phyloP scores from a whole-genome alignment of 2,888 invertebrate genomes.

The Fissipunctia ypsillon region DNA sequence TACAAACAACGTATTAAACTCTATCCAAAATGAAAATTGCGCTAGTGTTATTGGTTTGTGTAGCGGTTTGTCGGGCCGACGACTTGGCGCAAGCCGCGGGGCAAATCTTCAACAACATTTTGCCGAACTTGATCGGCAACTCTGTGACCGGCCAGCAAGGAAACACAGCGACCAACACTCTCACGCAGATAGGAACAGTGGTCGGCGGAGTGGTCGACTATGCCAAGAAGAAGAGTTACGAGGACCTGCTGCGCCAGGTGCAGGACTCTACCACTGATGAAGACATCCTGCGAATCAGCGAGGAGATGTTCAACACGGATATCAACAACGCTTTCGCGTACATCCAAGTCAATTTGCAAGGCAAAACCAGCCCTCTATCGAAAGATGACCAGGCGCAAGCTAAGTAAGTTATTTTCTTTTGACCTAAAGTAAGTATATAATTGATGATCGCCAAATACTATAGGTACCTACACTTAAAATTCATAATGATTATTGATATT shows the following conservation, averaged over 20 bases:
- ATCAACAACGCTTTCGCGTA: conserved; percentile 93
- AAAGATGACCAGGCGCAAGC: conserved; percentile 93
- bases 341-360: conserved; percentile 93
- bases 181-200: conserved; percentile 86
- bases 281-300: conserved; percentile 93
- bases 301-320: conserved; percentile 93
- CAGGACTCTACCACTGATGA: conserved; percentile 91
- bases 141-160: conserved; percentile 83
- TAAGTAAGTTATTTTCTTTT: conserved; percentile 90
- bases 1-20: conserved; percentile 79
- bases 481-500: neutral
- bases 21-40: conserved; percentile 81
- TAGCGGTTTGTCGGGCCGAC: conserved; percentile 80
- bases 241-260: conserved; percentile 83
- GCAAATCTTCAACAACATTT: conserved; percentile 86
- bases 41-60: conserved; percentile 76
- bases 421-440: neutral
- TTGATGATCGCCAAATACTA: too few species aligned
- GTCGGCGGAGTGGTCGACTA: conserved; percentile 88
- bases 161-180: conserved; percentile 83
- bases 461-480: neutral
- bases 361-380: conserved; percentile 93
- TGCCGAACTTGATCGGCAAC: conserved; percentile 85
- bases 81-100: conserved; percentile 85
- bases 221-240: conserved; percentile 88